Percentiles rank a stretch among this genome's conserved stretches.
Evolutionary conservation across 2,888 invertebrate genomes (phyloP).

Genomic region (Drosophila flavopinicola): DNA sequence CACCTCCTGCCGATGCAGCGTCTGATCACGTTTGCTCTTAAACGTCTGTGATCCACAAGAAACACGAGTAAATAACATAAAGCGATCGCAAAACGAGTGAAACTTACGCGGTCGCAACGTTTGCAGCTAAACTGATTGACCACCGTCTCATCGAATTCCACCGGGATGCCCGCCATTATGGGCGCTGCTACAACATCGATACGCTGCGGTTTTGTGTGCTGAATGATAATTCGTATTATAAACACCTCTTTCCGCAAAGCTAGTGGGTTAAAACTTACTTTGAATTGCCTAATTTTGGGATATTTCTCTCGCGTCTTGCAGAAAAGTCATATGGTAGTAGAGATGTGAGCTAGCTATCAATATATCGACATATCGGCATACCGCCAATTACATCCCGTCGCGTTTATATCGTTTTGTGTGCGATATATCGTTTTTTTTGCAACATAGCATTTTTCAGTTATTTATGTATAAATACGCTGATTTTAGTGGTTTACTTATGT

Average conservation of each 20-base stretch:
- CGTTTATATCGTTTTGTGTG: neutral
- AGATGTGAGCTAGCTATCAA: slow-evolving; percentile 36
- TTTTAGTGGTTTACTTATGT: neutral
- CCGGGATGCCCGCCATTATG: slow-evolving; percentile 69
- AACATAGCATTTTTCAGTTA: neutral
- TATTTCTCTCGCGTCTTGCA: slow-evolving; percentile 65
- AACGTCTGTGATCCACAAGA: slow-evolving; percentile 69
- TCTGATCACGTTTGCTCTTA: slow-evolving; percentile 83
- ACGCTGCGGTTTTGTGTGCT: slow-evolving; percentile 38
- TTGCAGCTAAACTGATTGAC: slow-evolving; percentile 73
- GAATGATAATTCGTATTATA: slow-evolving; percentile 12
- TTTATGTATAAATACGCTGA: slow-evolving; percentile 6
- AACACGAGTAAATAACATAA: slow-evolving; percentile 9
- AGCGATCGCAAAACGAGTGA: neutral
- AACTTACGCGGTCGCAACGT: slow-evolving; percentile 75
- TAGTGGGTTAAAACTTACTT: slow-evolving; percentile 57
- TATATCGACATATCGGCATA: slow-evolving; percentile 31
- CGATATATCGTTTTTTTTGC: neutral
- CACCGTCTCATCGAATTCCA: slow-evolving; percentile 71
- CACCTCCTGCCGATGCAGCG: slow-evolving; percentile 82
- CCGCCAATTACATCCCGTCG: neutral
- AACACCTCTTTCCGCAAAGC: slow-evolving; percentile 1
- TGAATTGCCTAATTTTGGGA: slow-evolving; percentile 51
- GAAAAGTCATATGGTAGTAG: slow-evolving; percentile 71
- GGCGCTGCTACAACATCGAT: slow-evolving; percentile 67